These are phyloP conservation scores for Psittacara wagleri DNA, from an alignment of 2,113 vertebrate species.

Conservation along the genomic window DNA sequence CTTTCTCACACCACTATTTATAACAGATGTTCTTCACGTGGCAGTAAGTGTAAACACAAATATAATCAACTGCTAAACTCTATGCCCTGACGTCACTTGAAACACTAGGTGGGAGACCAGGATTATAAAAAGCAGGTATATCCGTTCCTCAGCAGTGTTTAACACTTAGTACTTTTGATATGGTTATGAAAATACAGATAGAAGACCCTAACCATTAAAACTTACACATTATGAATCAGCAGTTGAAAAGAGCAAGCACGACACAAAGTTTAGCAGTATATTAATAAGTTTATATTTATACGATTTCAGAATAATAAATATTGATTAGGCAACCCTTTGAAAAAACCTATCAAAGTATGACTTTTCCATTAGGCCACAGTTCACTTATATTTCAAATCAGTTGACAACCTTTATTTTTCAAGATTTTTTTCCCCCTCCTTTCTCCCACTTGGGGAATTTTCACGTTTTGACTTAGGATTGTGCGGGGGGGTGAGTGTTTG, in stretches of 20 bases:
- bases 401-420: not conserved
- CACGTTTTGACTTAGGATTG: not conserved
- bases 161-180: not conserved
- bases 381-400: not conserved
- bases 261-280: not conserved
- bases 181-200: not conserved
- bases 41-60: not conserved
- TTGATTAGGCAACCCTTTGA: not conserved
- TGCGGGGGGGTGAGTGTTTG: rapidly evolving
- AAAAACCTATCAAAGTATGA: not conserved
- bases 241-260: not conserved
- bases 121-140: not conserved
- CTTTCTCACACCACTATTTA: not conserved
- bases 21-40: not conserved
- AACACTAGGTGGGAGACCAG: not conserved
- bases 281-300: not conserved
- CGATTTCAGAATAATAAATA: not conserved
- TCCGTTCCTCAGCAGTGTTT: not conserved
- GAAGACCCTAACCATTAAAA: not conserved
- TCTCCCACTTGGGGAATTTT: not conserved
- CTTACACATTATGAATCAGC: not conserved
- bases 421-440: rapidly evolving
- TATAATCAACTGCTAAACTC: not conserved
- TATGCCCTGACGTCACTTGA: not conserved
- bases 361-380: not conserved